These are phyloP conservation scores for Autographa pulchrina DNA, from an alignment of 2,888 invertebrate species.

Conservation along the genomic window DNA sequence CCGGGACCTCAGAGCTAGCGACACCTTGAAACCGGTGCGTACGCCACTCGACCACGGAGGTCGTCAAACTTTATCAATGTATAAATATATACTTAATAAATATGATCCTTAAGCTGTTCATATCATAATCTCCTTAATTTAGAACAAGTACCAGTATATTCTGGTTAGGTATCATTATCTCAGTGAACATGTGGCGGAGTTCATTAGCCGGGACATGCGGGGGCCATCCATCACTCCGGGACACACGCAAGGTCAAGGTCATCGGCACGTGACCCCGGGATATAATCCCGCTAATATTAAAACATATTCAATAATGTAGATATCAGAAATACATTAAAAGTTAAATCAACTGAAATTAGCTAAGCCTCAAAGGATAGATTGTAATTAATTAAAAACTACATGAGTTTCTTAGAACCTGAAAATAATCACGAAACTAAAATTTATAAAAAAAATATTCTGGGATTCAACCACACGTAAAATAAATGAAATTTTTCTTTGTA, in stretches of 20 bases:
- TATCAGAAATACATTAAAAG: neutral
- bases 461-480: too few species aligned
- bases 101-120: too few species aligned
- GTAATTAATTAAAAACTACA: neutral
- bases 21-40: too few species aligned
- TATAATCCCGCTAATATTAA: neutral
- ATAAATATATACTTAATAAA: too few species aligned
- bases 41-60: too few species aligned
- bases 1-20: too few species aligned
- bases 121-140: too few species aligned
- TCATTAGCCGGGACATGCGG: slow-evolving; percentile 3
- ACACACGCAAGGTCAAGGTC: neutral
- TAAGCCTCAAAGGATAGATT: neutral
- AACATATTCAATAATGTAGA: neutral
- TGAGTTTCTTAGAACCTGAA: neutral
- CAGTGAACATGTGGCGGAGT: neutral
- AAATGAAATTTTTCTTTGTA: too few species aligned
- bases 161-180: neutral
- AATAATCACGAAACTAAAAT: too few species aligned
- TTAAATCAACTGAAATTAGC: neutral
- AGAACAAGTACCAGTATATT: neutral
- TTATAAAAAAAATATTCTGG: too few species aligned
- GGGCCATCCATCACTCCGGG: slow-evolving; percentile 5
- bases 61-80: too few species aligned
- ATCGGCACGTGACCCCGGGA: neutral